Evolutionary conservation across 2,113 vertebrate species (phyloP), one percentile per base, ranked within the genome.

Genomic region (Nymphicus hollandicus): DNA sequence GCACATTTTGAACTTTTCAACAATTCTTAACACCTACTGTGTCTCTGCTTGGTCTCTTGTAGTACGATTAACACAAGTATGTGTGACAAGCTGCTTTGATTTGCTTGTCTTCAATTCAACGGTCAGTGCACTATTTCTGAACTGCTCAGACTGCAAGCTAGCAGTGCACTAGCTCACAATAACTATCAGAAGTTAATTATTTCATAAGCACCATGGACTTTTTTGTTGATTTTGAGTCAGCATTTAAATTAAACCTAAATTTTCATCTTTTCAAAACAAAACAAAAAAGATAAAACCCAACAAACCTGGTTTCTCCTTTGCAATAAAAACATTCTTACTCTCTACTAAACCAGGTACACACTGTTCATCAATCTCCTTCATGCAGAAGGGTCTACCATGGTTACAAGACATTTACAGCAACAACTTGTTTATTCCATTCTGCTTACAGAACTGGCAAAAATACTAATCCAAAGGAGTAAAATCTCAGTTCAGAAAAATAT

Each of bases 41-140:
- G 92, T 89, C 95, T 91, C 96, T 93, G 92, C 92, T 95, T 96
- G 92, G 83, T 58, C 95, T 81, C 96, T 96, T 97, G 96, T 97
- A 97, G 95, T 25, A 91, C 91, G 96, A 97, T 96, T 97, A 96
- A 95, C 96, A 93, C 92, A 96, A 96, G 84, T 66, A 96, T 92
- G 95, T 96, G 93, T 91, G 93, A 96, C 95, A 94, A 96, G 94
- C 66, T 5, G 81, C 88, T 96, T 96, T 97, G 92, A 94, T 96
- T 96, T 92, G 61, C 83, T 92, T 93, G 92, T 93, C 86, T 95
- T 71, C 92, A 61, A 95, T 95, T 95, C 88, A 89, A 55, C 3
- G 6, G 69, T 91, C 88, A 72, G 86, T 44, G 85, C 58, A 61
- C 73, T 86, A 49, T 69, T 50, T 92, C 78, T 89, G 74, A 93